Base-by-base conservation (phyloP, 2,888 invertebrate genomes). In the Drosophila subquinaria region DNA sequence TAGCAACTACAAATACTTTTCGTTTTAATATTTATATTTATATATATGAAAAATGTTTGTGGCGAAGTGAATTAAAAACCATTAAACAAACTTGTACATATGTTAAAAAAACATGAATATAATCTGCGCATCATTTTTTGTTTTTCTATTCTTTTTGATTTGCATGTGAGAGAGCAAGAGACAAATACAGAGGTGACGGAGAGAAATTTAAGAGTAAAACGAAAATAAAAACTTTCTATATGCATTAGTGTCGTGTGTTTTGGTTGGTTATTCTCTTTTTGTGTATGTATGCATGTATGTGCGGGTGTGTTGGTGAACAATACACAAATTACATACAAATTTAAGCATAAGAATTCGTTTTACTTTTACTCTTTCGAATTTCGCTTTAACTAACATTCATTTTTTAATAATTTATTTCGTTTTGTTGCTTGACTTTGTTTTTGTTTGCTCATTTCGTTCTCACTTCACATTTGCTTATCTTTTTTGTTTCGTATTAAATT, bases 261-360 rank as follows among this genome's bases (percentile, higher is more conserved):
- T 56, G 20, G n/a, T 64, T 43, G 20, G 53, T 53, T 40, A 40
- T 42, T 42, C 55, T 27, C 15, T 52, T 23, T 20, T 53, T 59
- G 55, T 56, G 27, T 47, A 53, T 60, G 38, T 57, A 5, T n/a
- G n/a, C 59, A 43, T 59, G 47, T 57, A 5, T 71, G 57, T 55
- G 20, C 55, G 68, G 55, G 42, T 23, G 56, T 47, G 48, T 62
- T 40, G 36, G 30, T 81, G 90, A 89, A 92, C 88, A 91, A 90
- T 91, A 91, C 91, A 92, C 92, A 91, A 91, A 91, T 91, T 45
- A 91, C 90, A 92, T 85, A 82, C 73, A 82, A 86, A 91, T 90
- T 84, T 92, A 91, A 90, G 88, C 88, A 86, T 88, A 83, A 79
- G 71, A 88, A 84, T 89, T 91, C 87, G 88, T 90, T 91, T 90